Base-by-base conservation (phyloP, 2,888 invertebrate genomes). In the Callyntrura sp. region DNA sequence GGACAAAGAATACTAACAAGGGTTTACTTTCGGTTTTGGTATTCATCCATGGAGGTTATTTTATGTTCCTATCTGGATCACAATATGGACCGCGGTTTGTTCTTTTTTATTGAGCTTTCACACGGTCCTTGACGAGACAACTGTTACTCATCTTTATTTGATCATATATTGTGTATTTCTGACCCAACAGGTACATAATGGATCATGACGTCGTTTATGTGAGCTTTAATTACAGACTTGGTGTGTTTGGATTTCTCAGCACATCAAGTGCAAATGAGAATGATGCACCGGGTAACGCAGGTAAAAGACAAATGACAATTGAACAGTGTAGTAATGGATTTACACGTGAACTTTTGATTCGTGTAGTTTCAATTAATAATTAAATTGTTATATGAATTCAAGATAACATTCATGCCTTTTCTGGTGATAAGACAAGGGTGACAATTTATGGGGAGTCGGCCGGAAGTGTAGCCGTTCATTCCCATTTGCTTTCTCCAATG, bases 231-330 rank as follows among this genome's bases (percentile, higher is more conserved):
- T 85, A 57, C 20, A 12, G 85, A 28, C n/a, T 86, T 11, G 86
- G 79, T 0, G 79, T 25, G n/a, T 55, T 86, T 12, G 90, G 90
- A 12, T 90, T 90, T 65, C 48, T 90, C 51, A 48, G 48, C 8
- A 23, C 25, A 73, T 48, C 73, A 0, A 85, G 82, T 28, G 48
- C 23, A 12, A 23, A 73, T 73, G 73, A 35, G 9, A 51, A 45
- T n/a, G 73, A 90, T 43, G 85, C 90, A 12, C 65, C 85, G 0
- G 90, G 90, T 51, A 90, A 90, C 68, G 79, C 78, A 57, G 88
- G 88, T 45, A 3, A 45, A 48, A 23, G 62, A 14, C 45, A 17
- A 8, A 57, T 9, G 23, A 25, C 28, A 2, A 4, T 28, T n/a
- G 20, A n/a, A n/a, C 1, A 73, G 12, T 20, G 23, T 1, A 25